Percentiles rank a stretch among this genome's conserved stretches.
phyloP scores from a whole-genome alignment of 1,140 invertebrate genomes.

The Potamilus streckersoni region DNA sequence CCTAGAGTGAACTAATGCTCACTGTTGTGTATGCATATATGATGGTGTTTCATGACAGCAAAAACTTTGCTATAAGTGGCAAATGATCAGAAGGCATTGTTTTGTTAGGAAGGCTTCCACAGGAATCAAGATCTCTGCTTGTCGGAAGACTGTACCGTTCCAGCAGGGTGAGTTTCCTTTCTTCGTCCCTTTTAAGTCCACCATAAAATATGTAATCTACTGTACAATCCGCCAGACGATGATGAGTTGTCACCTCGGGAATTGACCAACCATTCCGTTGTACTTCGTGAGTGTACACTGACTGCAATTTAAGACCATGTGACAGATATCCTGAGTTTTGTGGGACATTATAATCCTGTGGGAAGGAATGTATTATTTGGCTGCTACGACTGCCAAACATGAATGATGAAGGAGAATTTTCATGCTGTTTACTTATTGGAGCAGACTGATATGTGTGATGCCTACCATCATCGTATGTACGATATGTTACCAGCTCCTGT shows the following conservation, averaged over 20 bases:
- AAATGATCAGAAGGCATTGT: conserved; percentile 58
- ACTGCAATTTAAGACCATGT: conserved; percentile 61
- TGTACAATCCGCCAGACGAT: conserved; percentile 43
- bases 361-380: neutral
- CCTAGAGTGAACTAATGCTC: no score
- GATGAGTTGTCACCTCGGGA: conserved; percentile 58
- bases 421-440: neutral
- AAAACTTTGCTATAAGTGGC: conserved; percentile 44
- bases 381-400: neutral
- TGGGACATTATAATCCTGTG: conserved; percentile 24
- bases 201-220: conserved; percentile 68
- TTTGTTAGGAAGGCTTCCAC: conserved; percentile 79
- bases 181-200: conserved; percentile 16
- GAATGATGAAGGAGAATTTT: neutral
- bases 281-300: conserved; percentile 53
- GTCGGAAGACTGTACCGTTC: conserved; percentile 76
- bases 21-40: no score
- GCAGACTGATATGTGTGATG: neutral
- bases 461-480: neutral
- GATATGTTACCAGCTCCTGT: neutral
- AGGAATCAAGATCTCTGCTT: conserved; percentile 70
- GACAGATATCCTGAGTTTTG: no score
- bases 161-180: conserved; percentile 71
- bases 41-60: conserved; percentile 24
- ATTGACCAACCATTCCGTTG: conserved; percentile 1